Conservation (phyloP, 2,888 invertebrate genomes). For the Macaria liturata region DNA sequence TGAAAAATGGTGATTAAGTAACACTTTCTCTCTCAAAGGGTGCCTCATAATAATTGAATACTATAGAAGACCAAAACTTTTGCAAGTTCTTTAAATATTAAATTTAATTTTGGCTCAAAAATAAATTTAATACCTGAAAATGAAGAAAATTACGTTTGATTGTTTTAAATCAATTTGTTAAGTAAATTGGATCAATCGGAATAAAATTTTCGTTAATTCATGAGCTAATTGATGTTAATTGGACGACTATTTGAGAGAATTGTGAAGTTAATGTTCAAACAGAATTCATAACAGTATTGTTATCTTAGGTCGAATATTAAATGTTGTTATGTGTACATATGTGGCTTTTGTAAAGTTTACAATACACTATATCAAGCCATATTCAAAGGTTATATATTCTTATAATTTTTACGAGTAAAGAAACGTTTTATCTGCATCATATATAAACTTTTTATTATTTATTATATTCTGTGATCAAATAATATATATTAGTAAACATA, state of each 20-base stretch:
- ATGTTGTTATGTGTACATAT: no score
- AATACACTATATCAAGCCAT: no score
- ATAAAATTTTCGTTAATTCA: background rate
- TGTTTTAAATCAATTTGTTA: constrained; percentile 11
- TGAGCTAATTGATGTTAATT: constrained; percentile 6
- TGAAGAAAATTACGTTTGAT: constrained; percentile 5
- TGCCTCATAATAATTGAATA: constrained; percentile 29
- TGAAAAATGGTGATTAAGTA: constrained; percentile 15
- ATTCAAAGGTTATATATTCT: no score
- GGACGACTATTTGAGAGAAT: constrained; percentile 3
- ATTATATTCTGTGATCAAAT: no score
- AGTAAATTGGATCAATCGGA: constrained; percentile 9
- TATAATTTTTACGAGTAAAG: no score
- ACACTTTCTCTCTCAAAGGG: constrained; percentile 10
- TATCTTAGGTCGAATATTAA: no score
- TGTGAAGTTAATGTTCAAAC: background rate
- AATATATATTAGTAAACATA: no score
- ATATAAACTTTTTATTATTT: no score
- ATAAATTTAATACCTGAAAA: constrained; percentile 13
- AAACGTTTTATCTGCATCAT: no score
- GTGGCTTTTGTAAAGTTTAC: no score
- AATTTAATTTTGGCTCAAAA: constrained; percentile 24
- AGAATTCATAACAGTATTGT: background rate
- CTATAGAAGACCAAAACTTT: constrained; percentile 26
- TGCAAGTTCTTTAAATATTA: constrained; percentile 28